A percentile compares a stretch with the other conserved stretches of the same genome.
Evolutionary conservation across 2,888 invertebrate genomes (phyloP).

Genomic region (Troides oblongomaculatus): DNA sequence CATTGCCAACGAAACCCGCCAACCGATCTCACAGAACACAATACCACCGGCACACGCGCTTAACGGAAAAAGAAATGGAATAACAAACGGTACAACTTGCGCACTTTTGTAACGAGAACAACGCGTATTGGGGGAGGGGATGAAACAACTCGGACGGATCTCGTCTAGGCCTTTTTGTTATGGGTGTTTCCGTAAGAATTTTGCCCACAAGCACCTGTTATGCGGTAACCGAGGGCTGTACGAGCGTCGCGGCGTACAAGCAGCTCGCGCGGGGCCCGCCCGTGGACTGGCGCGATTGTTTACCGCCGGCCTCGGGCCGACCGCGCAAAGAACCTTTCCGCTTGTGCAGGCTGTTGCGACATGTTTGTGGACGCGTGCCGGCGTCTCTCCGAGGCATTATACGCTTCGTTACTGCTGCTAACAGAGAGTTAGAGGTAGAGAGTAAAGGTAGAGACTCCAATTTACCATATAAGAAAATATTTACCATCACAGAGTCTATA

Average conservation of each 20-base stretch:
- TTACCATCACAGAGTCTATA: too few relatives aligned
- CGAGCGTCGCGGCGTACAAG: conserved; percentile 43
- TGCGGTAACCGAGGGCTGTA: conserved; percentile 39
- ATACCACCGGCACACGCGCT: conserved; percentile 54
- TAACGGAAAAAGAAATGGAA: conserved; percentile 52
- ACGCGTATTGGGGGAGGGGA: conserved; percentile 16
- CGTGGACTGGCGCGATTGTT: conserved; percentile 71
- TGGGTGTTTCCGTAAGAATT: conserved; percentile 16
- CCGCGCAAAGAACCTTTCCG: conserved; percentile 51
- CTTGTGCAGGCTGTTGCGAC: conserved; percentile 26
- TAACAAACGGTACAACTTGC: conserved; percentile 51
- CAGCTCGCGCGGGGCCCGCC: conserved; percentile 63
- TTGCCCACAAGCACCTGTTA: conserved; percentile 51
- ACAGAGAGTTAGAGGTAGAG: too few relatives aligned
- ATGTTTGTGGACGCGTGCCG: conserved; percentile 35
- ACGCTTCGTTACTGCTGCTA: background rate
- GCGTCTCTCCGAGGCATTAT: conserved; percentile 41
- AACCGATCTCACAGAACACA: conserved; percentile 58
- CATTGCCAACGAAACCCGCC: conserved; percentile 39
- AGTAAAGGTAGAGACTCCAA: too few relatives aligned
- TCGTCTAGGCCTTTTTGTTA: conserved; percentile 43
- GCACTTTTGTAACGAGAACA: conserved; percentile 31
- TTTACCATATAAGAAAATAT: too few relatives aligned
- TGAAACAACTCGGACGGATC: conserved; percentile 59
- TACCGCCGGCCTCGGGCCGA: conserved; percentile 61